These are phyloP conservation scores for Pedionomus torquatus DNA, from an alignment of 2,113 vertebrate genomes.

Conservation along the genomic window DNA sequence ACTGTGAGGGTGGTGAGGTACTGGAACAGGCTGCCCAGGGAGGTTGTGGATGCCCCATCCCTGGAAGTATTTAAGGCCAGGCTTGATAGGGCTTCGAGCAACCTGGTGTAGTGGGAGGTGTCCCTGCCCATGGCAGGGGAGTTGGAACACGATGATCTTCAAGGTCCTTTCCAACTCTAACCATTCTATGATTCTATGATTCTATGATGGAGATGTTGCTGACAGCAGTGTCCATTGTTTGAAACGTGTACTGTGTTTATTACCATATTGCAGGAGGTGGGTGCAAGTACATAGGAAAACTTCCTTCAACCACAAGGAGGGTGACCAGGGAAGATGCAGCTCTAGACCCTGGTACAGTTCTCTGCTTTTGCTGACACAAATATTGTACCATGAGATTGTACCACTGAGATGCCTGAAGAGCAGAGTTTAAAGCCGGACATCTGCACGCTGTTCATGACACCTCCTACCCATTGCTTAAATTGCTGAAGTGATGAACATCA, in stretches of 20 bases:
- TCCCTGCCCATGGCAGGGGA: no score
- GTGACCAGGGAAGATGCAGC: rapidly evolving
- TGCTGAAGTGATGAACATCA: not conserved
- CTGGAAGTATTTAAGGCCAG: no score
- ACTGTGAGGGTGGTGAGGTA: no score
- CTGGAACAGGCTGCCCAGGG: no score
- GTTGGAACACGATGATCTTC: no score
- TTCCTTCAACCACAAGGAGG: not conserved
- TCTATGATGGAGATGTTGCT: not conserved
- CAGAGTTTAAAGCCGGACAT: not conserved
- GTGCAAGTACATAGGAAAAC: not conserved
- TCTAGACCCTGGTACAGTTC: not conserved
- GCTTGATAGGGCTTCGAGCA: no score
- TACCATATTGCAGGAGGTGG: not conserved
- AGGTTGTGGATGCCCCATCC: no score
- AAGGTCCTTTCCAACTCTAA: no score
- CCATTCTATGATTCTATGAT: no score
- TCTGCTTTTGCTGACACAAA: not conserved
- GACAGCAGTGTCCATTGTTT: not conserved
- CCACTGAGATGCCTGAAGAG: rapidly evolving
- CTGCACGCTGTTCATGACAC: not conserved
- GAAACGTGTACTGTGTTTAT: not conserved
- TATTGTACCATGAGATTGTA: not conserved
- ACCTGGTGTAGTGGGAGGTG: no score
- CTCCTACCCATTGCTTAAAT: not conserved